Evolutionary conservation across 53 echinoderm and acorn worm species (phyloP).

Genomic region (Apostichopus leukothele): DNA sequence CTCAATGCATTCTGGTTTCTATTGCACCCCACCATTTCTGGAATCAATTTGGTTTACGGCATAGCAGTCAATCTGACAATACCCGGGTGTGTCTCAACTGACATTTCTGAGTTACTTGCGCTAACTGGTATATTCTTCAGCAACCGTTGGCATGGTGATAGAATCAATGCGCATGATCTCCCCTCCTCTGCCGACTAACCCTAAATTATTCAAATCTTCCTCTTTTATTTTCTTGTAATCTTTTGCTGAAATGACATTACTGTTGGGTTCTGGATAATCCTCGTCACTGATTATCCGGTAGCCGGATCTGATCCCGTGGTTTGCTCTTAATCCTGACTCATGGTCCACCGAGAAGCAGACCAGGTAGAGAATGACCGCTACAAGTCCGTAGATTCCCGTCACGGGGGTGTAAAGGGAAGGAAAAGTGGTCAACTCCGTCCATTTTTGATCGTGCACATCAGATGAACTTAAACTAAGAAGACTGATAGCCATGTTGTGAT

Average conservation of each 20-base stretch:
- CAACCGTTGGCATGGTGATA: slow-evolving; percentile 47
- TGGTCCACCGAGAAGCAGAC: slow-evolving; percentile 29
- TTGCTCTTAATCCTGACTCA: not conserved
- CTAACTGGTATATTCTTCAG: slow-evolving; percentile 34
- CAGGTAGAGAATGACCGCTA: slow-evolving; percentile 58
- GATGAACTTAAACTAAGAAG: slow-evolving; percentile 38
- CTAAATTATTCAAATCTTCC: slow-evolving; percentile 16
- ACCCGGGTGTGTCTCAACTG: too few species aligned
- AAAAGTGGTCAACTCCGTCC: slow-evolving; percentile 50
- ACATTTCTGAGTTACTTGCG: not conserved
- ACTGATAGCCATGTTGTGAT: slow-evolving; percentile 52
- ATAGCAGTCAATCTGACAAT: too few species aligned
- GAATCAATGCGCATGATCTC: slow-evolving; percentile 47
- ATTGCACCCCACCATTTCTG: too few species aligned
- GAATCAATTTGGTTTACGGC: too few species aligned
- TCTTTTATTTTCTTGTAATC: slow-evolving; percentile 1
- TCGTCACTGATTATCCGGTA: slow-evolving; percentile 4
- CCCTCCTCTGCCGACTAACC: slow-evolving; percentile 37
- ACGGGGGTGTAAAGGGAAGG: slow-evolving; percentile 59
- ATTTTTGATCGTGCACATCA: slow-evolving; percentile 8
- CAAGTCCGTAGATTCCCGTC: slow-evolving; percentile 46
- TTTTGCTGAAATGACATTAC: slow-evolving; percentile 1
- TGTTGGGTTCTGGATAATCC: slow-evolving; percentile 33
- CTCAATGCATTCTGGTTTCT: too few species aligned
- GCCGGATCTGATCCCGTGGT: not conserved